phyloP scores from a whole-genome alignment of 2,888 invertebrate species.

The Taphrorychus bicolor region DNA sequence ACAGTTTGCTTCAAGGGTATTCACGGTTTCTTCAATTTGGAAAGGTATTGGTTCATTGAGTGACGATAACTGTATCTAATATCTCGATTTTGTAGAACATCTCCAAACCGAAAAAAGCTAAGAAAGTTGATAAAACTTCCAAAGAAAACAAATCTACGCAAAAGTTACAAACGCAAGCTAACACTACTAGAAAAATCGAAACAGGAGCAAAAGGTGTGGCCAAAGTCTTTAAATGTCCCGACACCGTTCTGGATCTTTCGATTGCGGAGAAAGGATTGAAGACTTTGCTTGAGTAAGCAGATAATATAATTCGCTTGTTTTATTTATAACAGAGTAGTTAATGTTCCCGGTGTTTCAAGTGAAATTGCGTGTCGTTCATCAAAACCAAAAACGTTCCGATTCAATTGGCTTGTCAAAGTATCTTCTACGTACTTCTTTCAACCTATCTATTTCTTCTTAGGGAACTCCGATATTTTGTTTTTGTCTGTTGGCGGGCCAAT shows the following conservation, averaged over 20 bases:
- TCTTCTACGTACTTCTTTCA: too few relatives aligned
- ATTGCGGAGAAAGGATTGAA: slow-evolving; percentile 58
- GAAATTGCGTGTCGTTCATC: too few relatives aligned
- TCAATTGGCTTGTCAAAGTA: too few relatives aligned
- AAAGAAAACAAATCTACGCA: slow-evolving; percentile 51
- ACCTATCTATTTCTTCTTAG: too few relatives aligned
- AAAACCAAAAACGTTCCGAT: neutral
- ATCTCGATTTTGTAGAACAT: slow-evolving; percentile 22
- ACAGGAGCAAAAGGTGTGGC: neutral
- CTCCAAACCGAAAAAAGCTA: slow-evolving; percentile 52
- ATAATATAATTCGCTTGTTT: too few relatives aligned
- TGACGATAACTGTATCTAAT: neutral
- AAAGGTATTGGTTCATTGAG: slow-evolving; percentile 61
- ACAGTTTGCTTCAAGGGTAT: slow-evolving; percentile 65
- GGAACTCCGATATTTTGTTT: too few relatives aligned
- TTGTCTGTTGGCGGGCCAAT: too few relatives aligned
- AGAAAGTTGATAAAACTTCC: slow-evolving; percentile 59
- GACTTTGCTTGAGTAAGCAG: slow-evolving; percentile 60
- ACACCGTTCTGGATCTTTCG: slow-evolving; percentile 61
- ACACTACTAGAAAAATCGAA: neutral
- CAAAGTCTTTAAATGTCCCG: slow-evolving; percentile 53
- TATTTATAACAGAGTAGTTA: too few relatives aligned
- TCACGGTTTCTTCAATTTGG: slow-evolving; percentile 65
- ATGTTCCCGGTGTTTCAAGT: too few relatives aligned
- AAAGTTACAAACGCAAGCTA: slow-evolving; percentile 33